Conservation (phyloP, 2,888 invertebrate species). For the Nomada fucata region DNA sequence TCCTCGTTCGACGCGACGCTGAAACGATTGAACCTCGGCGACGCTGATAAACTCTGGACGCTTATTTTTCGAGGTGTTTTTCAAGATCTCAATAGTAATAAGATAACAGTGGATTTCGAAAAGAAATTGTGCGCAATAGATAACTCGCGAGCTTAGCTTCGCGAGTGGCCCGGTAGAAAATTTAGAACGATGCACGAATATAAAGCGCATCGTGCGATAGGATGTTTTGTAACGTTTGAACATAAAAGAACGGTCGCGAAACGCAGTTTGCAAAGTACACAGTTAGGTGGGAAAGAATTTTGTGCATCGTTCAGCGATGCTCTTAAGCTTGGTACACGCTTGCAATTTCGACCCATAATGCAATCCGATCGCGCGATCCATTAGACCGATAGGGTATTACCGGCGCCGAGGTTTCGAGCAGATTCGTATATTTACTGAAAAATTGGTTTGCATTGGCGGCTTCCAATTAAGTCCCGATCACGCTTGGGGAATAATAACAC, state of each 20-base stretch:
- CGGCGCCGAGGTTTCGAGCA: not conserved
- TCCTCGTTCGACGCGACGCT: not conserved
- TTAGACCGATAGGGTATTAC: not conserved
- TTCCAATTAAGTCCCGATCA: not conserved
- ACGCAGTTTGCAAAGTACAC: not conserved
- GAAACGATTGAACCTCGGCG: not conserved
- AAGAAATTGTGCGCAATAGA: not conserved
- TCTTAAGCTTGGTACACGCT: conserved; percentile 3
- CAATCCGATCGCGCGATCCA: conserved; percentile 14
- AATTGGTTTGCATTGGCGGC: not conserved
- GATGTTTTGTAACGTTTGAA: conserved; percentile 5
- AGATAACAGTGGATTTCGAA: not conserved
- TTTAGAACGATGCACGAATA: not conserved
- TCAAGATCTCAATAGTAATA: not conserved
- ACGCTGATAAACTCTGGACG: not conserved
- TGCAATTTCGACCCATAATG: conserved; percentile 24
- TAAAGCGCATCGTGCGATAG: not conserved
- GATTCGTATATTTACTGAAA: conserved; percentile 1
- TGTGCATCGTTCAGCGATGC: not conserved
- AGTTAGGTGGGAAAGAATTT: not conserved
- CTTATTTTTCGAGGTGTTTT: not conserved
- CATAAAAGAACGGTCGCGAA: not conserved
- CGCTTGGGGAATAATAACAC: not conserved
- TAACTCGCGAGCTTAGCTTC: not conserved
- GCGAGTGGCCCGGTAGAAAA: not conserved